Evolutionary conservation across 2,888 invertebrate species (phyloP).

Genomic region (Proisotoma minuta): DNA sequence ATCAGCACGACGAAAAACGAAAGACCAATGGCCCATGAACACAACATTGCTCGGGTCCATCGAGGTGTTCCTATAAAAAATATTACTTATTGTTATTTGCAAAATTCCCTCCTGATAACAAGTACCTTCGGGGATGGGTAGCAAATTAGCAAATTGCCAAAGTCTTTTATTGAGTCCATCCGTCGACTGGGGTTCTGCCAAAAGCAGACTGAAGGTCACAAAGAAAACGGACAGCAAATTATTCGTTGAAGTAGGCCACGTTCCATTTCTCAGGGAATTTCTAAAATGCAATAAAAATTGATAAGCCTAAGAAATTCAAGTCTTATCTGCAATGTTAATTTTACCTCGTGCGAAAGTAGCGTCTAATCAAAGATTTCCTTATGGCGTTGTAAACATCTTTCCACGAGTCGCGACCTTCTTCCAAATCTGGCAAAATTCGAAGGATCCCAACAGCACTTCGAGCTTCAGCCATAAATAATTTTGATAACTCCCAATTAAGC

Average conservation of each 20-base stretch:
- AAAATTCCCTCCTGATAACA: neutral
- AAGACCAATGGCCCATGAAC: conserved; percentile 51
- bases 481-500: too few relatives aligned
- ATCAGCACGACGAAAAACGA: conserved; percentile 52
- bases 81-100: neutral
- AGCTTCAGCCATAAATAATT: conserved; percentile 53
- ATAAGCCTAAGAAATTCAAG: neutral
- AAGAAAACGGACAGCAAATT: conserved; percentile 51
- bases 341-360: conserved; percentile 51
- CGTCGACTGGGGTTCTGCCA: conserved; percentile 49
- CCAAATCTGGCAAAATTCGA: conserved; percentile 47
- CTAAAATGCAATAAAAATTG: conserved; percentile 46
- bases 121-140: conserved; percentile 35
- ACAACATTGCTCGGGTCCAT: conserved; percentile 49
- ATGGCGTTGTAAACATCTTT: conserved; percentile 50
- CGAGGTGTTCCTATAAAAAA: conserved; percentile 48
- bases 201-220: conserved; percentile 49
- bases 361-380: conserved; percentile 49
- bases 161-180: conserved; percentile 48
- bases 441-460: conserved; percentile 51
- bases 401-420: conserved; percentile 50
- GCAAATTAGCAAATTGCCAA: conserved; percentile 48
- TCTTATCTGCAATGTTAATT: neutral
- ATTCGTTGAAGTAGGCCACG: conserved; percentile 54
- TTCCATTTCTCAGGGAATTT: conserved; percentile 53